phyloP scores from a whole-genome alignment of 2,888 invertebrate genomes.

The Cyrtodaria siliqua region DNA sequence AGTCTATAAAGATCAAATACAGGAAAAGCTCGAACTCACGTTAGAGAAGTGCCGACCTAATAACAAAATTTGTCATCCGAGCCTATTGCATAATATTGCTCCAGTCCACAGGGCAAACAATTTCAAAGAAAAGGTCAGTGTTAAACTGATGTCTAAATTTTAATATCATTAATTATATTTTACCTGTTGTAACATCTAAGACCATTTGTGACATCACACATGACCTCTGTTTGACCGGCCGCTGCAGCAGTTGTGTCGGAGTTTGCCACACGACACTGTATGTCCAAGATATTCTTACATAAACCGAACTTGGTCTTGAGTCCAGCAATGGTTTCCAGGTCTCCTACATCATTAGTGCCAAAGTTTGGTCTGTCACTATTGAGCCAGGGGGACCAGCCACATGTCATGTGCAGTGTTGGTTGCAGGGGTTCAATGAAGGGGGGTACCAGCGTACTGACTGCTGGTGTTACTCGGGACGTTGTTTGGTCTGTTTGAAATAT shows the following conservation, averaged over 20 bases:
- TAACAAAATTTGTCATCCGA: no score
- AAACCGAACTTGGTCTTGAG: conserved; percentile 72
- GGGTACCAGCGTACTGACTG: conserved; percentile 42
- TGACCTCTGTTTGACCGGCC: conserved; percentile 77
- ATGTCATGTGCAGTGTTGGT: conserved; percentile 54
- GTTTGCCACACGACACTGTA: conserved; percentile 72
- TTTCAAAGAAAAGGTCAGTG: no score
- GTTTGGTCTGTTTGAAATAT: conserved; percentile 7
- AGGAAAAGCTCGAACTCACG: no score
- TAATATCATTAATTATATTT: no score
- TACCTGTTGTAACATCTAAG: conserved; percentile 79
- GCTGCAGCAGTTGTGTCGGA: conserved; percentile 60
- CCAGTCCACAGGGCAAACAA: no score
- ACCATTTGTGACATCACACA: conserved; percentile 78
- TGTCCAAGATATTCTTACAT: conserved; percentile 73
- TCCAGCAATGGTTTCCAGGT: conserved; percentile 70
- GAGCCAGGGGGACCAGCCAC: conserved; percentile 78
- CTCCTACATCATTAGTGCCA: conserved; percentile 65
- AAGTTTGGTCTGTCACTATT: conserved; percentile 72
- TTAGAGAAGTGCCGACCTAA: no score
- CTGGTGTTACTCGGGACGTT: conserved; percentile 37
- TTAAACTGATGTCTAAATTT: no score
- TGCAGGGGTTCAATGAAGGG: conserved; percentile 21
- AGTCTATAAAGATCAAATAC: no score
- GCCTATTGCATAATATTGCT: no score